phyloP scores from a whole-genome alignment of 2,113 vertebrate genomes.

The Chiloscyllium plagiosum region DNA sequence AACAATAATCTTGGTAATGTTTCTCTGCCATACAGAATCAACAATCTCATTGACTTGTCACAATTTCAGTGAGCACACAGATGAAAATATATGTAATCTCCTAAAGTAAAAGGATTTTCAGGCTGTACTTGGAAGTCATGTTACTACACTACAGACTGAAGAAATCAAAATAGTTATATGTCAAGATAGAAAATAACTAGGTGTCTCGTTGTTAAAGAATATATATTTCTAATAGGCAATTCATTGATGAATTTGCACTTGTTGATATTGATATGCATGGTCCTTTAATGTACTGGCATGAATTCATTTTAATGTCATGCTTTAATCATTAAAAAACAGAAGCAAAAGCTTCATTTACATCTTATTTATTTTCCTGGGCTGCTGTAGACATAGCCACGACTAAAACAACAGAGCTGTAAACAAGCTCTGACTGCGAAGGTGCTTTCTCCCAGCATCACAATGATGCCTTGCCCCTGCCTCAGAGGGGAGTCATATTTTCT shows the following conservation, averaged over 20 bases:
- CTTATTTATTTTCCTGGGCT: not conserved
- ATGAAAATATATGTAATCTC: not conserved
- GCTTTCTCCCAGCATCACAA: too few relatives aligned
- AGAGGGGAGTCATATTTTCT: not conserved
- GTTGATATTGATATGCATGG: not conserved
- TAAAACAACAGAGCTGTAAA: not conserved
- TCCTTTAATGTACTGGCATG: not conserved
- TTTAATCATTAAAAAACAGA: not conserved
- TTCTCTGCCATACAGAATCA: not conserved
- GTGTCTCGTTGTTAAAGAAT: not conserved
- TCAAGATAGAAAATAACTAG: not conserved
- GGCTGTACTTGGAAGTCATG: not conserved
- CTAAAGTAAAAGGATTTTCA: not conserved
- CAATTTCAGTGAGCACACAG: not conserved
- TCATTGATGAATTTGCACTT: constrained; percentile 22
- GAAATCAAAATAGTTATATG: not conserved
- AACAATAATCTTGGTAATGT: not conserved
- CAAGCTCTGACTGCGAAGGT: not conserved
- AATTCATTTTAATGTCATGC: not conserved
- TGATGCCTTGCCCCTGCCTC: not conserved
- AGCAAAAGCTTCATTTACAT: not conserved
- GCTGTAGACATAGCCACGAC: not conserved
- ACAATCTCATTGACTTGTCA: not conserved
- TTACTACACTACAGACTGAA: not conserved
- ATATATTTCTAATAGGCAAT: not conserved